These are phyloP conservation scores for Schizotus pectinicornis DNA, from an alignment of 2,888 invertebrate genomes.

Conservation along the genomic window DNA sequence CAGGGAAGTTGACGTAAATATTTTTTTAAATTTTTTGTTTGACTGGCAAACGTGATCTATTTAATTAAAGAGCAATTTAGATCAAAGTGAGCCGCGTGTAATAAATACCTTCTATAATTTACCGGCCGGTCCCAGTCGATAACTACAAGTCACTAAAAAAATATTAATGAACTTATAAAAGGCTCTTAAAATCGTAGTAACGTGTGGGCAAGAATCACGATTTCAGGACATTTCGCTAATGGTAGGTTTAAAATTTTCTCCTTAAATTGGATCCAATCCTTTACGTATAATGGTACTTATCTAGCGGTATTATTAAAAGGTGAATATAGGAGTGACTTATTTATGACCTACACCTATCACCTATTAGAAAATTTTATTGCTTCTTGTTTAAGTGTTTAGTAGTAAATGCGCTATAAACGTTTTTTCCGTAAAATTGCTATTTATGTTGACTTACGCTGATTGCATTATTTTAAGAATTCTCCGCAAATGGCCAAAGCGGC, in stretches of 20 bases:
- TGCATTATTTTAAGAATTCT: conserved; percentile 25
- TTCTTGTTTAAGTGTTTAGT: conserved; percentile 6
- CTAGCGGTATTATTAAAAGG: conserved; percentile 5
- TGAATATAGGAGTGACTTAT: neutral
- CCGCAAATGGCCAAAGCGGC: conserved; percentile 6
- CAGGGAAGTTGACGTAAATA: conserved; percentile 5
- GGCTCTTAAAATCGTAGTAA: conserved; percentile 12
- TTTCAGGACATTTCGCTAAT: too few relatives aligned
- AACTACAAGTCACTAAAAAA: conserved; percentile 25
- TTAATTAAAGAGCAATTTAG: conserved; percentile 39
- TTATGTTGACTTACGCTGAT: conserved; percentile 19
- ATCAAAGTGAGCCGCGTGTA: conserved; percentile 37
- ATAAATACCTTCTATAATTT: conserved; percentile 36
- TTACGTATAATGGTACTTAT: conserved; percentile 9
- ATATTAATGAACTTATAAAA: conserved; percentile 33
- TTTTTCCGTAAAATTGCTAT: conserved; percentile 17
- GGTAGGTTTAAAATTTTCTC: too few relatives aligned
- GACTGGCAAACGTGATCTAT: conserved; percentile 37
- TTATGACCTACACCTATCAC: neutral
- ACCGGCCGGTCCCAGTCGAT: conserved; percentile 21
- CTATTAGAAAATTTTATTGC: conserved; percentile 19
- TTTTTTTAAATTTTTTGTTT: conserved; percentile 17
- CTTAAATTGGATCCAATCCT: neutral
- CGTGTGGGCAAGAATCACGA: neutral
- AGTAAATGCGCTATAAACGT: conserved; percentile 16